Conservation (phyloP, 2,888 invertebrate species). For the Hyposoter dolosus region DNA sequence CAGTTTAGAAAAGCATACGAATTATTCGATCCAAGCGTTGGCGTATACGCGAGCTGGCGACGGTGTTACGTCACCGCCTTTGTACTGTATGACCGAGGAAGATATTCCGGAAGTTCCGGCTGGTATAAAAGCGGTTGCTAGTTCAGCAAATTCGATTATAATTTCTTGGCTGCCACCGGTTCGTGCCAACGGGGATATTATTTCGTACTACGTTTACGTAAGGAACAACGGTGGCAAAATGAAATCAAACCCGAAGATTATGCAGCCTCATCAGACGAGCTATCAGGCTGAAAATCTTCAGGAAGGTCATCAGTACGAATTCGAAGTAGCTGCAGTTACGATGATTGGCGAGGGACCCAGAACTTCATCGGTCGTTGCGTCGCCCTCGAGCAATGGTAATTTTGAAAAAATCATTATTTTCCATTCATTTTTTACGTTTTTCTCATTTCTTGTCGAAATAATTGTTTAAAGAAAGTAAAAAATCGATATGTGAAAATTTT, state of each 20-base stretch:
- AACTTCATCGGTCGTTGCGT: constrained; percentile 84
- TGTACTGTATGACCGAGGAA: constrained; percentile 95
- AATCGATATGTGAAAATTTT: too few species aligned
- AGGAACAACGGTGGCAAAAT: constrained; percentile 80
- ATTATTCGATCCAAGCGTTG: constrained; percentile 96
- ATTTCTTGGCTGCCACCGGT: constrained; percentile 96
- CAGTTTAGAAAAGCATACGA: constrained; percentile 93
- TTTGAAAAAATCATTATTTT: not conserved
- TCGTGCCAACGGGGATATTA: constrained; percentile 90
- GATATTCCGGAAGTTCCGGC: constrained; percentile 96
- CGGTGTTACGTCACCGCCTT: constrained; percentile 93
- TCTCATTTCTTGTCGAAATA: not conserved
- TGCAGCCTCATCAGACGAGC: constrained; percentile 81
- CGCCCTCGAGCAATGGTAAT: constrained; percentile 85
- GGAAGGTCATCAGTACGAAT: constrained; percentile 84
- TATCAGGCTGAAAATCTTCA: constrained; percentile 83
- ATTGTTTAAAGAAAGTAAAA: too few species aligned
- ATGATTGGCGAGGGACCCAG: constrained; percentile 84
- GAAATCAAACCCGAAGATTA: constrained; percentile 79
- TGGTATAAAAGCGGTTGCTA: constrained; percentile 95
- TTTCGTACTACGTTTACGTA: constrained; percentile 82
- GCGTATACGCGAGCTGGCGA: constrained; percentile 96
- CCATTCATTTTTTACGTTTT: not conserved
- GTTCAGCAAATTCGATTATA: constrained; percentile 93
- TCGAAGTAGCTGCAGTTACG: constrained; percentile 84